Conservation (phyloP, 2,888 invertebrate species). For the Ecliptopera silaceata region DNA sequence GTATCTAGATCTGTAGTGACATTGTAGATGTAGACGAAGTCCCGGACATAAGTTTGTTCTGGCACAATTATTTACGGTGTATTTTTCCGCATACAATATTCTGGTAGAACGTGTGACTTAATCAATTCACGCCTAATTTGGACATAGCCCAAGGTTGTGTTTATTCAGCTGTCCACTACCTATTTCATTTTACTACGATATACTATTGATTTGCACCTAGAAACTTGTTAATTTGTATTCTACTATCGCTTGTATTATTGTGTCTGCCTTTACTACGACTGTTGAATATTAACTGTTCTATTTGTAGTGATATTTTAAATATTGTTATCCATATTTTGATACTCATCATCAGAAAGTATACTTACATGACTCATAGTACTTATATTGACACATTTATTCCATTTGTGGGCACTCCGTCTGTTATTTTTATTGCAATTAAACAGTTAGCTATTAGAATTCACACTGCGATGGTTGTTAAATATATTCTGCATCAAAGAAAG, state of each 20-base stretch:
- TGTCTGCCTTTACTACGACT: background rate
- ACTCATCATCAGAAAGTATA: background rate
- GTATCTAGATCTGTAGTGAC: background rate
- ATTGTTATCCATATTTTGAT: background rate
- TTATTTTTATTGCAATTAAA: slow-evolving; percentile 8
- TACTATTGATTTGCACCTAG: slow-evolving; percentile 9
- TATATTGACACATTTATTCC: slow-evolving; percentile 9
- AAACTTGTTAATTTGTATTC: slow-evolving; percentile 11
- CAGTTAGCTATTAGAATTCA: slow-evolving; percentile 27
- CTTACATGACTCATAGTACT: background rate
- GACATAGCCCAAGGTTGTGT: slow-evolving; percentile 19
- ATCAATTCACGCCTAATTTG: slow-evolving; percentile 8
- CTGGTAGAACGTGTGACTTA: background rate
- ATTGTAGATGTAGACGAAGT: background rate
- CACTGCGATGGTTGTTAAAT: slow-evolving; percentile 19
- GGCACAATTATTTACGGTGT: background rate
- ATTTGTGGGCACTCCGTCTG: background rate
- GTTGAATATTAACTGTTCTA: background rate
- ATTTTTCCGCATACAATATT: background rate
- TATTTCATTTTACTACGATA: slow-evolving; percentile 16
- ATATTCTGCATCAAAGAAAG: slow-evolving; percentile 30
- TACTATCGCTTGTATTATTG: slow-evolving; percentile 11
- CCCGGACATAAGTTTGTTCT: background rate
- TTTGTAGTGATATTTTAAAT: background rate
- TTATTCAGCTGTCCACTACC: slow-evolving; percentile 10